Evolutionary conservation across 2,113 vertebrate species (phyloP).

Genomic region (Prietella phreatophila): DNA sequence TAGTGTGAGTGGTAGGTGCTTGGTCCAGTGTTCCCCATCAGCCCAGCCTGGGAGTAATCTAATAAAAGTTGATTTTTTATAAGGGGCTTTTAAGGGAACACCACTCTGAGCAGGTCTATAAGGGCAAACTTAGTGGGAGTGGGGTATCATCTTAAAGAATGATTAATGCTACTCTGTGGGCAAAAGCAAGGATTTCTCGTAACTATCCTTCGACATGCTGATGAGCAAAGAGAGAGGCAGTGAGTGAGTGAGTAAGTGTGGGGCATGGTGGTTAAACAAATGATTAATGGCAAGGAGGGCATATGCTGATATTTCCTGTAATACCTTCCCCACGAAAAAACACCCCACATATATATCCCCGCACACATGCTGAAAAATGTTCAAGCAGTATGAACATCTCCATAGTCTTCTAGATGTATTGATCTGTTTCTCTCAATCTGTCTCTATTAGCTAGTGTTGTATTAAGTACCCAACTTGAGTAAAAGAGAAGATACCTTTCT

Average conservation of each 20-base stretch:
- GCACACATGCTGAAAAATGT: slow-evolving; percentile 55
- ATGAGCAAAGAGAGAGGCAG: slow-evolving; percentile 47
- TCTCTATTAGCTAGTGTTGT: slow-evolving; percentile 62
- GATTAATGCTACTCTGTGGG: slow-evolving; percentile 36
- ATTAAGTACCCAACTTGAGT: background rate
- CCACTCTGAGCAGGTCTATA: slow-evolving; percentile 29
- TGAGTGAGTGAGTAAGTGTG: slow-evolving; percentile 41
- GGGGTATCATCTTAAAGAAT: slow-evolving; percentile 41
- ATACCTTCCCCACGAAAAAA: slow-evolving; percentile 44
- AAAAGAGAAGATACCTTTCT: background rate
- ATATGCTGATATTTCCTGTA: slow-evolving; percentile 66
- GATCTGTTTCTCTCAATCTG: slow-evolving; percentile 62
- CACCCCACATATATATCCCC: slow-evolving; percentile 16
- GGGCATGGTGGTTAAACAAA: slow-evolving; percentile 16
- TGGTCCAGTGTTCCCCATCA: slow-evolving; percentile 36
- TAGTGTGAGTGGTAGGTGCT: slow-evolving; percentile 7
- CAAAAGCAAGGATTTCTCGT: slow-evolving; percentile 45
- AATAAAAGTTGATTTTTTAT: slow-evolving; percentile 57
- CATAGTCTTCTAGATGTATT: slow-evolving; percentile 63
- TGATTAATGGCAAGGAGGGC: slow-evolving; percentile 57
- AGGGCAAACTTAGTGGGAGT: slow-evolving; percentile 13
- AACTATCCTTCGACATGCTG: slow-evolving; percentile 65
- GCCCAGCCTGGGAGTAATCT: slow-evolving; percentile 36
- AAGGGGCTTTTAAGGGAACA: slow-evolving; percentile 53
- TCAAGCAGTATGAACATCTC: slow-evolving; percentile 17